These are phyloP conservation scores for Callitettix versicolor DNA, from an alignment of 1,140 invertebrate genomes.

Conservation along the genomic window DNA sequence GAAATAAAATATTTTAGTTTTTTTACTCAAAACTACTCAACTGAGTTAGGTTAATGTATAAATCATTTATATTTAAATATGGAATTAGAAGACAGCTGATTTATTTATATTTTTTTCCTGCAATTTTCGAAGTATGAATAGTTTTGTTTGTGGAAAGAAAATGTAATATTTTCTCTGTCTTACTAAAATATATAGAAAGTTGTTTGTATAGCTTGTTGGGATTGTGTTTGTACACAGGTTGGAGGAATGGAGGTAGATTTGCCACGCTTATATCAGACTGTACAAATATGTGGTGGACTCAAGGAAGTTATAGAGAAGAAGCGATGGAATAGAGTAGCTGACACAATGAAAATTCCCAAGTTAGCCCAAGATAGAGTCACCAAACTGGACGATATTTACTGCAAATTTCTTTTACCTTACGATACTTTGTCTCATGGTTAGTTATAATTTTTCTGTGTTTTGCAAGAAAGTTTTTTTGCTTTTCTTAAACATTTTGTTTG, in stretches of 20 bases:
- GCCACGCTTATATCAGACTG: slow-evolving; percentile 72
- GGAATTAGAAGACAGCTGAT: no score
- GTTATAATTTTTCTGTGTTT: slow-evolving; percentile 18
- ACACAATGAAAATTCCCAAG: slow-evolving; percentile 77
- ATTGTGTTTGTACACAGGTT: slow-evolving; percentile 12
- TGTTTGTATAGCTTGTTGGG: no score
- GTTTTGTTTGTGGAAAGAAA: no score
- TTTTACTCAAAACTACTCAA: no score
- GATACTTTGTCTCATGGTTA: slow-evolving; percentile 67
- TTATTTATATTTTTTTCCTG: no score
- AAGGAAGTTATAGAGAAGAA: slow-evolving; percentile 86
- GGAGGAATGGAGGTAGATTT: slow-evolving; percentile 52
- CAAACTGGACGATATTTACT: slow-evolving; percentile 84
- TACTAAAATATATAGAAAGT: no score
- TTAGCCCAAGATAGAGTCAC: slow-evolving; percentile 69
- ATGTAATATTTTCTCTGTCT: no score
- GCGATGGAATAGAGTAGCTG: slow-evolving; percentile 80
- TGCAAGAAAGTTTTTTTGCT: not conserved
- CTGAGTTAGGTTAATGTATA: no score
- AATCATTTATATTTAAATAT: no score
- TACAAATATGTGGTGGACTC: slow-evolving; percentile 75
- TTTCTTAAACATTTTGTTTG: not conserved
- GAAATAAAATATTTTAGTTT: no score
- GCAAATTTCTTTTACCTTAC: slow-evolving; percentile 86
- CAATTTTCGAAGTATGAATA: no score